Conservation (phyloP, 2,113 vertebrate species). For the Sula dactylatra region DNA sequence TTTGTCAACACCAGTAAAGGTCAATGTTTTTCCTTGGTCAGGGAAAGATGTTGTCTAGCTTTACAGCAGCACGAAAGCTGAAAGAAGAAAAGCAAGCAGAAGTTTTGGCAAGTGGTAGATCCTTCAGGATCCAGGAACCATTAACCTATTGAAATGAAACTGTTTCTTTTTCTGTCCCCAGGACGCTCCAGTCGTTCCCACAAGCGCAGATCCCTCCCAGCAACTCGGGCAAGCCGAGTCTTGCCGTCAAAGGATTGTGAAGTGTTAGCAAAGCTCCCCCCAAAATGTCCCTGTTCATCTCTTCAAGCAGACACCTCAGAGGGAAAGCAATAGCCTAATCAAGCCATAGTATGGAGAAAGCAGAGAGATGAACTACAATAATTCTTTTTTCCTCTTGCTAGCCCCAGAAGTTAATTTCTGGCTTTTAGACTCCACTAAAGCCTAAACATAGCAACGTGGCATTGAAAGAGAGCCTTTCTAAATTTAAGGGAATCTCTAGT, state of each 20-base stretch:
- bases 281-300: background rate
- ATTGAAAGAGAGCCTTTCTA: background rate
- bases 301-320: background rate
- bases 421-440: background rate
- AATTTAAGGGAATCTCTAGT: background rate
- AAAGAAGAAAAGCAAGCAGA: conserved; percentile 28
- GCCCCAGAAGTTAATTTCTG: background rate
- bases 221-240: accelerated
- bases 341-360: background rate
- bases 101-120: conserved; percentile 21
- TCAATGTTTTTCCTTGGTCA: conserved; percentile 33
- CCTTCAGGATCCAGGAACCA: conserved; percentile 32
- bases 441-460: background rate
- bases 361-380: background rate
- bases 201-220: background rate
- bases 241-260: background rate
- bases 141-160: conserved; percentile 29
- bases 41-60: conserved; percentile 12
- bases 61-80: background rate
- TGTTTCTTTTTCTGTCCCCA: conserved; percentile 39
- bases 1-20: conserved; percentile 60
- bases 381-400: background rate
- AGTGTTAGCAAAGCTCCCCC: background rate
- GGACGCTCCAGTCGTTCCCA: conserved; percentile 3
- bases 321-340: background rate